phyloP scores from a whole-genome alignment of 2,888 invertebrate genomes.

The Drosophila parthenogenetica region DNA sequence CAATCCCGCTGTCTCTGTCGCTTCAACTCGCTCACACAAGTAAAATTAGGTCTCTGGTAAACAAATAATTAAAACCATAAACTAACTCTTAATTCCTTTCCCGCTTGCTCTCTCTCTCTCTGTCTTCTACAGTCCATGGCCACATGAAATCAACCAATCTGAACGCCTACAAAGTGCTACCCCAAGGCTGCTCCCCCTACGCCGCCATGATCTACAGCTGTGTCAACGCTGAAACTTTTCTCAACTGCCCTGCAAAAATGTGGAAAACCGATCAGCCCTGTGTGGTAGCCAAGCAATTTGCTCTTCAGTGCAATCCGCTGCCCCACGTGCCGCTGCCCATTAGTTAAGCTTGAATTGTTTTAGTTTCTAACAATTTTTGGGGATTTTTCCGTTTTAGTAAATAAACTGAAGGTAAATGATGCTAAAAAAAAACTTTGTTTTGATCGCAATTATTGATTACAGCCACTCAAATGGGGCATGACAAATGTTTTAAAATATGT shows the following conservation, averaged over 20 bases:
- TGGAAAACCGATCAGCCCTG: constrained; percentile 79
- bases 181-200: constrained; percentile 81
- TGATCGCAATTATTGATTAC: constrained; percentile 6
- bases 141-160: constrained; percentile 73
- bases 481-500: constrained; percentile 11
- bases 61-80: background rate
- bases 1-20: no score
- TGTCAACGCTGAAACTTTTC: constrained; percentile 82
- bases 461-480: constrained; percentile 41
- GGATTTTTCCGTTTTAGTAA: background rate
- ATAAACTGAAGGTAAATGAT: constrained; percentile 10
- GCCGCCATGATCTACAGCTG: constrained; percentile 82
- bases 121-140: constrained; percentile 63
- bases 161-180: constrained; percentile 66
- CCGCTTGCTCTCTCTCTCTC: background rate
- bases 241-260: constrained; percentile 80
- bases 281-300: constrained; percentile 77
- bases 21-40: no score
- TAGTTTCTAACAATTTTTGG: background rate
- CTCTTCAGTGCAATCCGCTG: constrained; percentile 81
- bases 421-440: constrained; percentile 6
- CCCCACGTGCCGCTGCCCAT: constrained; percentile 82
- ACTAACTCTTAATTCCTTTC: no score
- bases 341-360: constrained; percentile 39
- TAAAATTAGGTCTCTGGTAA: no score